A percentile compares a stretch with the other conserved stretches of the same genome.
Evolutionary conservation across 2,888 invertebrate genomes (phyloP).

Genomic region (Tryphoninae sp.): DNA sequence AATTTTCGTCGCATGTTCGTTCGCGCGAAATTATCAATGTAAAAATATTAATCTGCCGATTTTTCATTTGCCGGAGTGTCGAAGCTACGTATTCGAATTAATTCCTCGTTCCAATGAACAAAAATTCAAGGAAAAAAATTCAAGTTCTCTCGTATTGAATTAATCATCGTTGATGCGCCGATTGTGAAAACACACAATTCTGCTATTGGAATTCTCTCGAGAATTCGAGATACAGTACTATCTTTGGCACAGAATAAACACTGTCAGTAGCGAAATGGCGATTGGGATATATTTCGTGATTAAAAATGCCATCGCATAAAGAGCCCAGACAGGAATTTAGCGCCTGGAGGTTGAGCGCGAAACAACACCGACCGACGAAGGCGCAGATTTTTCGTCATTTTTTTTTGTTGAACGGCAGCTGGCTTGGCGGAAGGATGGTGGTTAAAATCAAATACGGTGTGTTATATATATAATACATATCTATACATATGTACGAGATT

Average conservation of each 20-base stretch:
- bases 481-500: constrained; percentile 11
- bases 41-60: too few relatives aligned
- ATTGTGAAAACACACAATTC: constrained; percentile 16
- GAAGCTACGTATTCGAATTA: too few relatives aligned
- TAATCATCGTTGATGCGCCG: constrained; percentile 15
- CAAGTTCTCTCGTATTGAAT: neutral
- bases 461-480: constrained; percentile 9
- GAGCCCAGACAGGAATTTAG: constrained; percentile 31
- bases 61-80: too few relatives aligned
- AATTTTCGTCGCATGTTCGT: too few relatives aligned
- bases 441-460: constrained; percentile 22
- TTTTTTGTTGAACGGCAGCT: constrained; percentile 40
- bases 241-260: constrained; percentile 55
- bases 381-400: constrained; percentile 35
- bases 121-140: too few relatives aligned
- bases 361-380: constrained; percentile 13
- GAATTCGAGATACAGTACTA: neutral
- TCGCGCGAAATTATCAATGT: too few relatives aligned
- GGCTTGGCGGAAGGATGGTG: constrained; percentile 25
- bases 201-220: constrained; percentile 1
- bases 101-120: too few relatives aligned
- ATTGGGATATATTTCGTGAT: constrained; percentile 55
- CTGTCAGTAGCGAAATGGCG: constrained; percentile 56
- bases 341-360: constrained; percentile 8
- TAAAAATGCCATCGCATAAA: constrained; percentile 57